Evolutionary conservation across 2,797 vertebrate genomes (phyloP).

Genomic region (Centropyge bicolor): DNA sequence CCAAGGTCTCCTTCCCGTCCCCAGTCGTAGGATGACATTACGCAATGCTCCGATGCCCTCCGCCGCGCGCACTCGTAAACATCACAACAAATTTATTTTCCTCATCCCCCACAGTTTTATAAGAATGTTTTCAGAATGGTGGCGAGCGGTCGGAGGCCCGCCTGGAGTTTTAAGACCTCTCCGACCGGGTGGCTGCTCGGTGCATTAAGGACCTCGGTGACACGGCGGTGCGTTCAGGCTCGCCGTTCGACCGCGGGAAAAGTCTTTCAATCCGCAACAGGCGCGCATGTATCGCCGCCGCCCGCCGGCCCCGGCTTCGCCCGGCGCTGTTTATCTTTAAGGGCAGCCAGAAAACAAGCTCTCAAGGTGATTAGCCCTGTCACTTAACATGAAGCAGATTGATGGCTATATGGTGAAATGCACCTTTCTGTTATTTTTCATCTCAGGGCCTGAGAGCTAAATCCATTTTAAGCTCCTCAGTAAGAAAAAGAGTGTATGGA

Average conservation of each 20-base stretch:
- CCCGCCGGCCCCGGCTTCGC: slow-evolving; percentile 24
- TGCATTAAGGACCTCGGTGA: slow-evolving; percentile 33
- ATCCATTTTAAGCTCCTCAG: slow-evolving; percentile 79
- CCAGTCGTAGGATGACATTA: slow-evolving; percentile 60
- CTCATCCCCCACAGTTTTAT: slow-evolving; percentile 65
- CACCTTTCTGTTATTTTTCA: slow-evolving; percentile 75
- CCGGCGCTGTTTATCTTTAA: slow-evolving; percentile 54
- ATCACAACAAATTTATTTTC: slow-evolving; percentile 79
- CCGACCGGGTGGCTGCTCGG: slow-evolving; percentile 1
- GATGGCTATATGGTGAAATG: slow-evolving; percentile 69
- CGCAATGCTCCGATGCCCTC: slow-evolving; percentile 70
- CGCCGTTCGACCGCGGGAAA: slow-evolving; percentile 33
- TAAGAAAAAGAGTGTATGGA: slow-evolving; percentile 72
- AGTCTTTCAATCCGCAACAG: slow-evolving; percentile 42
- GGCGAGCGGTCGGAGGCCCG: slow-evolving; percentile 22
- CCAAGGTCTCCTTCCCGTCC: slow-evolving; percentile 72
- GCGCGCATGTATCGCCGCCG: slow-evolving; percentile 2
- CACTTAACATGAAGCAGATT: slow-evolving; percentile 73
- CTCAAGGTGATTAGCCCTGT: slow-evolving; percentile 69
- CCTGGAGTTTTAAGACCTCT: slow-evolving; percentile 60
- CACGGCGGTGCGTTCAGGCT: slow-evolving; percentile 31
- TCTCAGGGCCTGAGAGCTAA: slow-evolving; percentile 67
- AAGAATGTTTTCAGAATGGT: slow-evolving; percentile 60
- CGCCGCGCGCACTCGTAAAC: slow-evolving; percentile 72
- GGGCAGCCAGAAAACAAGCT: slow-evolving; percentile 60